A percentile compares a stretch with the other conserved stretches of the same genome.
Conservation (phyloP, 2,888 invertebrate genomes). For the Oscheius sp. region DNA sequence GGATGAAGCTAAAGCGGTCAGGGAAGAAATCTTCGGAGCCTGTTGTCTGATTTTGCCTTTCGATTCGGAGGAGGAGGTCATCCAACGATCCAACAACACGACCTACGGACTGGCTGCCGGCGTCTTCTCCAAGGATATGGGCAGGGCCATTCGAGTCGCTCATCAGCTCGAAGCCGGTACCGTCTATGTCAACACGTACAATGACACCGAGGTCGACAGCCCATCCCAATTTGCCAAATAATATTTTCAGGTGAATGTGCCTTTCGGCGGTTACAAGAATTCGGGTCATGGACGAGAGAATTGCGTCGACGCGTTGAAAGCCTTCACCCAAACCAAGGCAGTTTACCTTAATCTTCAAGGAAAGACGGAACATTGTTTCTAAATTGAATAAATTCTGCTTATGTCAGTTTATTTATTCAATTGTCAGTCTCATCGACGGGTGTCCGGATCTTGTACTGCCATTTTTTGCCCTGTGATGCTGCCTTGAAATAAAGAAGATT, state of each 20-base stretch:
- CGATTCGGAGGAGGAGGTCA: constrained; percentile 76
- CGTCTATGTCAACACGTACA: constrained; percentile 78
- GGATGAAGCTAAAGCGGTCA: constrained; percentile 76
- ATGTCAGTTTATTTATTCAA: background rate
- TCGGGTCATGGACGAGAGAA: constrained; percentile 78
- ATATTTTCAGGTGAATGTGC: constrained; percentile 74
- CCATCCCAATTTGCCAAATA: background rate
- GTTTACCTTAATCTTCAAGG: constrained; percentile 75
- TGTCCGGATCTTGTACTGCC: no score
- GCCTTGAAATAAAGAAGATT: no score
- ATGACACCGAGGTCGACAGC: constrained; percentile 74
- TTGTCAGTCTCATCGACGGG: no score
- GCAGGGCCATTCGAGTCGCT: constrained; percentile 76
- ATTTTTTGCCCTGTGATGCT: no score
- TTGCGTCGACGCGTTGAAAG: constrained; percentile 75
- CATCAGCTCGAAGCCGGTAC: constrained; percentile 76
- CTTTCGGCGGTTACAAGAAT: constrained; percentile 78
- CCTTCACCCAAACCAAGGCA: constrained; percentile 77
- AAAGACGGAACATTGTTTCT: constrained; percentile 53
- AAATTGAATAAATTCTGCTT: constrained; percentile 9
- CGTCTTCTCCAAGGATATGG: constrained; percentile 77
- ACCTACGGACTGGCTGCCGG: constrained; percentile 77
- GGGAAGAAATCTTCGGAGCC: constrained; percentile 78
- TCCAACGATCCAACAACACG: constrained; percentile 76
- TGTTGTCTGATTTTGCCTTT: constrained; percentile 76